Base-by-base conservation (phyloP, 1,140 invertebrate species). In the Aphelinus certus region DNA sequence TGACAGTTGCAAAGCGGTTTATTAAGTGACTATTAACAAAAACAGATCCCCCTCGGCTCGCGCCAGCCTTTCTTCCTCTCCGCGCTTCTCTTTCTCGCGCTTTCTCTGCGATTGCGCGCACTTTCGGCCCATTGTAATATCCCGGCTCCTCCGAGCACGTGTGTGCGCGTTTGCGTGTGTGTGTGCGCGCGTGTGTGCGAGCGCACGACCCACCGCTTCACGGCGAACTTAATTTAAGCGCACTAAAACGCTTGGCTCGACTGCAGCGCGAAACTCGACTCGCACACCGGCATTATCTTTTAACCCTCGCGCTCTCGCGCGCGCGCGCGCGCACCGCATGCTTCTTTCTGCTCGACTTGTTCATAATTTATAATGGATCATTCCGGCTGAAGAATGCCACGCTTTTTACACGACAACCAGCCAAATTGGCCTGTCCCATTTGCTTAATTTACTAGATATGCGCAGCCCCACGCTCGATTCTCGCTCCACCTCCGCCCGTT, bases 21-120 rank as follows among this genome's bases (percentile, higher is more conserved):
- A 74, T 74, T 74, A 74, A 74, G 65, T 74, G 72, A 74, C 72
- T 74, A 74, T 74, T 74, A 68, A 74, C 57, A 74, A 68, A 72
- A 68, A 63, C 65, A 68, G 72, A 74, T 74, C 68, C 58, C 26
- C 26, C 26, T 26, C 26, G 26, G 26, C 26, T 74, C 49, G 3
- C 6, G 42, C 9, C 55, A 53, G 46, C 10, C 45, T 56, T 60
- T 73, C n/a, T 43, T 48, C 10, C 47, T 26, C 48, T 43, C 46
- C 57, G 48, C 67, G 60, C 47, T 26, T 58, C 46, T 48, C 26
- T 45, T 2, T 55, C 26, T 55, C 51, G 2, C 64, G 53, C 64
- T 45, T 53, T 43, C 42, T 9, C n/a, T 7, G 43, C 58, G 70
- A 72, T 72, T 63, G 51, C 62, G 62, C 26, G 26, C 57, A 72